Base-by-base conservation (phyloP, 2,113 vertebrate genomes). In the Notechis scutatus region DNA sequence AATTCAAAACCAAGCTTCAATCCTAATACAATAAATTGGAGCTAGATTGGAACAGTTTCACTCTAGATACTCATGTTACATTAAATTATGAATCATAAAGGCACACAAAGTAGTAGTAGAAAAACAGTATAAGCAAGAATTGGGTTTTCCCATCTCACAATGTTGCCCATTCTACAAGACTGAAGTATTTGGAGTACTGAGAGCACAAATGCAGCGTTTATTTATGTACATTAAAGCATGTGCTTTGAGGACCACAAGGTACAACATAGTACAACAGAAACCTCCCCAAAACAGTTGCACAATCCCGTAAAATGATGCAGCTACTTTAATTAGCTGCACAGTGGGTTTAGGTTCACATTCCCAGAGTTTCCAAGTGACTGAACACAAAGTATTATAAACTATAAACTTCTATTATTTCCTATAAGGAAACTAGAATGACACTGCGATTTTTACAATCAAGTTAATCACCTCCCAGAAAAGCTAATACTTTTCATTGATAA, bases 391-490 rank as follows among this genome's bases (percentile, higher is more conserved):
- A 39, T 81, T 81, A 81, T 81, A 7, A 81, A 81, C 15, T 39
- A 9, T 9, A 50, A 50, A 50, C 8, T 50, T 50, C 47, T 50
- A 81, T 81, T 81, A 81, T 39, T 39, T 39, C 6, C 2, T 8
- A 39, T 81, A 18, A 34, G 39, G 55, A 85, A 47, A 42, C 29
- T 3, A 26, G 81, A 91, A 55, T 45, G 20, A 92, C 1, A 94
- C 3, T 91, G 29, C 86, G 93, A 92, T 93, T 91, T 95, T 91
- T 57, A 90, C 11, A 57, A 92, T 92, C 64, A 10, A 94, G 50
- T 93, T 92, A 92, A 86, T 12, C 93, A 95, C 94, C 94, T 50
- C 94, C 15, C 69, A 85, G 34, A 92, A 88, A 1, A 4, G 85
- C 56, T 88, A 92, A 90, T 54, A 61, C 26, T 90, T 0, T n/a